phyloP scores from a whole-genome alignment of 2,113 vertebrate genomes.

The Pelvicachromis taeniatus region DNA sequence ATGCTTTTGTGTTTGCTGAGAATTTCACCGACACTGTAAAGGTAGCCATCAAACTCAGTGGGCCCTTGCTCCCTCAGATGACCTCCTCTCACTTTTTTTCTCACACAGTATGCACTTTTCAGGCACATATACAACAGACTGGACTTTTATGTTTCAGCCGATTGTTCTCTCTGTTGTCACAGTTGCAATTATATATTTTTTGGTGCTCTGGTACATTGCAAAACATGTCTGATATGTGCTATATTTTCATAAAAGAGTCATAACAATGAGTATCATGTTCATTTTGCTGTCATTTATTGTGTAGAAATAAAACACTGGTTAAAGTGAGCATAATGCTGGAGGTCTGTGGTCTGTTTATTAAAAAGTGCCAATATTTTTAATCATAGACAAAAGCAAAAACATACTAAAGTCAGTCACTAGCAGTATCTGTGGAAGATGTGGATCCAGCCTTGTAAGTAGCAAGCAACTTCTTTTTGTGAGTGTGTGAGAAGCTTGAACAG shows the following conservation, averaged over 20 bases:
- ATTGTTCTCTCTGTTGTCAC: constrained; percentile 58
- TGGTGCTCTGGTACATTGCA: constrained; percentile 70
- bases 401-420: too few species aligned
- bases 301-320: constrained; percentile 80
- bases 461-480: background rate
- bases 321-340: constrained; percentile 54
- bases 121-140: constrained; percentile 69
- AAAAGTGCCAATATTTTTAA: background rate
- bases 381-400: background rate
- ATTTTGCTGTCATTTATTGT: constrained; percentile 78
- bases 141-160: constrained; percentile 55
- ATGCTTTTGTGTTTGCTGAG: constrained; percentile 51
- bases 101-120: constrained; percentile 69
- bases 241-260: constrained; percentile 76
- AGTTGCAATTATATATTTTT: constrained; percentile 67
- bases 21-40: constrained; percentile 69
- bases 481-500: background rate
- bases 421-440: background rate
- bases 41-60: constrained; percentile 48
- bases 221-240: constrained; percentile 70
- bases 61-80: constrained; percentile 42
- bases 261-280: constrained; percentile 71
- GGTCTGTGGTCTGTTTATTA: constrained; percentile 20
- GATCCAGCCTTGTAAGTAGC: background rate
- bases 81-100: constrained; percentile 59